Conservation (phyloP, 2,888 invertebrate species). For the Ectropis crepuscularia region DNA sequence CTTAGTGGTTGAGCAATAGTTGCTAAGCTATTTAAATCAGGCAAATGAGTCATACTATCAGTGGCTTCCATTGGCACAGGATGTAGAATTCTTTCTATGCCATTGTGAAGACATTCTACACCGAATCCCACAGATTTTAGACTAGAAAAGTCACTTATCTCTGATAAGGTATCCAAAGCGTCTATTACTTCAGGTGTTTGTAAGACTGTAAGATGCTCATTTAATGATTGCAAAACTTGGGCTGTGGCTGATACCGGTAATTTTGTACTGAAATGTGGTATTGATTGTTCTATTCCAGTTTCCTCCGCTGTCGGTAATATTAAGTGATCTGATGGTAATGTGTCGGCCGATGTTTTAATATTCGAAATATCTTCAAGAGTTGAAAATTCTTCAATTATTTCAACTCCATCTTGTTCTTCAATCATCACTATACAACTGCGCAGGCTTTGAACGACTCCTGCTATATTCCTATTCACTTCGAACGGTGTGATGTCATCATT, state of each 20-base stretch:
- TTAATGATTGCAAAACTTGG: constrained; percentile 66
- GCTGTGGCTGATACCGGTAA: constrained; percentile 56
- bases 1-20: constrained; percentile 72
- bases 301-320: constrained; percentile 62
- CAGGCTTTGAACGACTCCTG: constrained; percentile 68
- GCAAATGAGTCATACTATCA: constrained; percentile 51
- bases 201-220: constrained; percentile 65
- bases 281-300: constrained; percentile 51
- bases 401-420: constrained; percentile 76
- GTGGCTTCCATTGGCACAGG: constrained; percentile 67
- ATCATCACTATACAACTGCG: constrained; percentile 77
- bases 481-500: constrained; percentile 59
- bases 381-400: constrained; percentile 81
- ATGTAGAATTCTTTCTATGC: constrained; percentile 69
- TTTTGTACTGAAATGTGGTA: constrained; percentile 49
- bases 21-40: constrained; percentile 59
- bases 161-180: constrained; percentile 66
- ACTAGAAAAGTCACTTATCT: constrained; percentile 67
- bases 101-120: constrained; percentile 62
- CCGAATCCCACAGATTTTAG: constrained; percentile 63
- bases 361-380: constrained; percentile 85
- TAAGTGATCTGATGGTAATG: constrained; percentile 67
- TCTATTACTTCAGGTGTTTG: constrained; percentile 69
- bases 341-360: constrained; percentile 82
- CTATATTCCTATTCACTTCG: constrained; percentile 63